Percentiles rank a stretch among this genome's conserved stretches.
phyloP scores from a whole-genome alignment of 2,888 invertebrate genomes.

The Druceiella hillmani region DNA sequence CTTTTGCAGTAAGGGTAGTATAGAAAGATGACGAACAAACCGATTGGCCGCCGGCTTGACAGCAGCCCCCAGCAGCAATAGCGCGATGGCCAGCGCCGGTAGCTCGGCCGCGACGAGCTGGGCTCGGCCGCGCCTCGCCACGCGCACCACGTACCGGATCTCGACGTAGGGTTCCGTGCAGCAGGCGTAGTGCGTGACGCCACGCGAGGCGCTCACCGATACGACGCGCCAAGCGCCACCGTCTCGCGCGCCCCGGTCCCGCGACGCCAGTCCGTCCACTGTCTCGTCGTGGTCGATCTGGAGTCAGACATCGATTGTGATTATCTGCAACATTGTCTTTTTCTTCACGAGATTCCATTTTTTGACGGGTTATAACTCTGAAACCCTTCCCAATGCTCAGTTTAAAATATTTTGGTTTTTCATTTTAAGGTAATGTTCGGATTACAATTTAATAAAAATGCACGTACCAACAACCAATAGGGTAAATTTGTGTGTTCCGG shows the following conservation, averaged over 20 bases:
- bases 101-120: conserved; percentile 27
- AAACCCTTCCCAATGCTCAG: no score
- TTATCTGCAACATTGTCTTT: no score
- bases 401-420: no score
- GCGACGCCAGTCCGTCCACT: conserved; percentile 36
- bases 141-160: conserved; percentile 28
- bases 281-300: conserved; percentile 28
- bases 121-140: conserved; percentile 31
- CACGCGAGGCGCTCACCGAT: conserved; percentile 29
- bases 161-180: conserved; percentile 15
- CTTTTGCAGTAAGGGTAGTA: no score
- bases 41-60: conserved; percentile 35
- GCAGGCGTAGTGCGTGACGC: conserved; percentile 20
- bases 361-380: no score
- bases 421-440: no score
- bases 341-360: no score
- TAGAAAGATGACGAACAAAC: conserved; percentile 14
- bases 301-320: no score
- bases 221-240: conserved; percentile 32
- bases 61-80: conserved; percentile 29
- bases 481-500: no score
- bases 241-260: conserved; percentile 21
- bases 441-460: no score
- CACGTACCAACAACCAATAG: no score
- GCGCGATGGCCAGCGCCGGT: conserved; percentile 31